A percentile compares a stretch with the other conserved stretches of the same genome.
phyloP scores from a whole-genome alignment of 2,797 vertebrate genomes.

The Cygnus olor region DNA sequence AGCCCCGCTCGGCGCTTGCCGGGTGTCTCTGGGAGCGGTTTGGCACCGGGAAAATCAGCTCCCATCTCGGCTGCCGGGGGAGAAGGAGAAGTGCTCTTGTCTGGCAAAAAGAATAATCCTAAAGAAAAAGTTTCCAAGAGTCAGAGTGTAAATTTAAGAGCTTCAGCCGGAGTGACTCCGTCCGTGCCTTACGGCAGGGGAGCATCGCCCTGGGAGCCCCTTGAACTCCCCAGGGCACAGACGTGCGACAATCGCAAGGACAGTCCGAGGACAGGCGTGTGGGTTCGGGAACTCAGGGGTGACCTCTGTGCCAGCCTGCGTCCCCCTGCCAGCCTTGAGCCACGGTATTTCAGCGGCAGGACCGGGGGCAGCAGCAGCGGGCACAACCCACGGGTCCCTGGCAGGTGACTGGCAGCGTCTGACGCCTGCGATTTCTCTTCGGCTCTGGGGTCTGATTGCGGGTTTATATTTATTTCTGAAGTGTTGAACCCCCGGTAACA shows the following conservation, averaged over 20 bases:
- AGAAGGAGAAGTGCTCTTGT: not conserved
- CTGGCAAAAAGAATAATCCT: not conserved
- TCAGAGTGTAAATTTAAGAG: not conserved
- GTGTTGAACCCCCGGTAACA: not conserved
- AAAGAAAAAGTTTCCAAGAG: not conserved
- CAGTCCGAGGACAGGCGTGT: not conserved
- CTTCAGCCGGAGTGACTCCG: not conserved
- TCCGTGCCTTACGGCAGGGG: not conserved
- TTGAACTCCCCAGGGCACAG: not conserved
- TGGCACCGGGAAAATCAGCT: constrained; percentile 33
- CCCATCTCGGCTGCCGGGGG: not conserved
- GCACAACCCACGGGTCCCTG: not conserved
- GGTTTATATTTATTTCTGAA: constrained; percentile 16
- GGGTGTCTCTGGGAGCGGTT: constrained; percentile 21
- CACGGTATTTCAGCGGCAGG: not conserved
- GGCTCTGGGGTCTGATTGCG: not conserved
- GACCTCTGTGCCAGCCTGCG: not conserved
- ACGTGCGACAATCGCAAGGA: not conserved
- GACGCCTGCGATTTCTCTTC: not conserved
- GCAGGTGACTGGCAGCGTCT: not conserved
- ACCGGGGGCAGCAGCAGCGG: not conserved
- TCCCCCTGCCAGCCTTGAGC: not conserved
- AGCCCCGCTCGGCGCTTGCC: constrained; percentile 30
- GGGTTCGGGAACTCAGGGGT: not conserved
- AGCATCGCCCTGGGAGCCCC: not conserved